A percentile compares a stretch with the other conserved stretches of the same genome.
Conservation (phyloP, 2,797 vertebrate species). For the Dicrostonyx torquatus region DNA sequence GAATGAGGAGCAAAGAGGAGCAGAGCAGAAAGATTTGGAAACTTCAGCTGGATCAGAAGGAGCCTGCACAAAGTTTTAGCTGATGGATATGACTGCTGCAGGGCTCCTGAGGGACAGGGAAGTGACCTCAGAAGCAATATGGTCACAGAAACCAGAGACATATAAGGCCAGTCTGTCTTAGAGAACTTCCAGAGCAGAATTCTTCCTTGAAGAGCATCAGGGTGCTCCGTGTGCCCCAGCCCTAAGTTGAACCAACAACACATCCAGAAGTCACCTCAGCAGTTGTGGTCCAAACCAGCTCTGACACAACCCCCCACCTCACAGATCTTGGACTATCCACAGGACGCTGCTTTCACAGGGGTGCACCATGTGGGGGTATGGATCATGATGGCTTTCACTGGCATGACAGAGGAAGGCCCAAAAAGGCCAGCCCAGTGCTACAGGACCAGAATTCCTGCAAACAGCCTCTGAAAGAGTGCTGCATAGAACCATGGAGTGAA, state of each 20-base stretch:
- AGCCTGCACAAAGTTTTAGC: no score
- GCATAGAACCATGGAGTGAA: not conserved
- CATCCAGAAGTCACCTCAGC: not conserved
- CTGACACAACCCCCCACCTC: no score
- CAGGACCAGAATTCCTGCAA: not conserved
- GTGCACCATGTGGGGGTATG: not conserved
- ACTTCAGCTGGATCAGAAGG: not conserved
- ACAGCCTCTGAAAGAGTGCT: not conserved
- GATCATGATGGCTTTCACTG: not conserved
- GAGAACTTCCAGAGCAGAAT: not conserved
- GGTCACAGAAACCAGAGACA: not conserved
- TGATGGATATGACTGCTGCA: not conserved
- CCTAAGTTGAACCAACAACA: not conserved
- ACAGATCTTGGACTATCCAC: not conserved
- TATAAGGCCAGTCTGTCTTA: not conserved
- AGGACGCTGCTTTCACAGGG: not conserved
- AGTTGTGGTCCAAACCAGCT: not conserved
- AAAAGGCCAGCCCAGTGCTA: not conserved
- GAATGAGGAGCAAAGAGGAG: not conserved
- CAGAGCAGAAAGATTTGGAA: not conserved
- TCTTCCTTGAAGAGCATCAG: not conserved
- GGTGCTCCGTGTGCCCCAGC: not conserved
- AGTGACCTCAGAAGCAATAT: not conserved
- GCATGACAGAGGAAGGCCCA: not conserved
- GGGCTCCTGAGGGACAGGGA: not conserved